Conservation (phyloP, 2,888 invertebrate species). For the Xestia ashworthii region DNA sequence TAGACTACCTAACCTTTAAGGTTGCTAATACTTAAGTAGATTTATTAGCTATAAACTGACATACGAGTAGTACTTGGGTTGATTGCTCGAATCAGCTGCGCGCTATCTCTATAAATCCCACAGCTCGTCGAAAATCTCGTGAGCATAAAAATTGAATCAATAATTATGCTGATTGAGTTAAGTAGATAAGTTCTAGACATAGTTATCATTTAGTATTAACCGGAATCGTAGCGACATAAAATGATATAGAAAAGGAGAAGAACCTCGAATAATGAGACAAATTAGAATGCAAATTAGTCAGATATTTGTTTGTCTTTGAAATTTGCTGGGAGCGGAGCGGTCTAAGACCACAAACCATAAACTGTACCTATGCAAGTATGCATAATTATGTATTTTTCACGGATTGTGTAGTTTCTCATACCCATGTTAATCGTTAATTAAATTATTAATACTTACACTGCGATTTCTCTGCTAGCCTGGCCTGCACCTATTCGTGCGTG, state of each 20-base stretch:
- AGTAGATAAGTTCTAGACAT: not conserved
- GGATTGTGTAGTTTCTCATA: slow-evolving; percentile 10
- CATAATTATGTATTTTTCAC: not conserved
- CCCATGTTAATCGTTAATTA: slow-evolving; percentile 5
- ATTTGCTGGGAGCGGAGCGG: not conserved
- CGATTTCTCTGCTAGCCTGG: slow-evolving; percentile 31
- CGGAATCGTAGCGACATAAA: not conserved
- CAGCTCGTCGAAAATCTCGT: slow-evolving; percentile 2
- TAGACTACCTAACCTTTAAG: not conserved
- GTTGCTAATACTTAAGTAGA: not conserved
- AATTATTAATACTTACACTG: slow-evolving; percentile 3
- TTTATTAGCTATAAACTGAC: not conserved
- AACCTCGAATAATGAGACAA: not conserved
- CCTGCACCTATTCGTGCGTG: slow-evolving; percentile 23
- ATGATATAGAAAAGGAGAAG: not conserved
- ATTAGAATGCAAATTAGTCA: not conserved
- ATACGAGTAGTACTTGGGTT: slow-evolving; percentile 8
- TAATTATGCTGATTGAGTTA: not conserved
- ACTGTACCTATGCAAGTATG: too few species aligned
- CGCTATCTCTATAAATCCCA: slow-evolving; percentile 11
- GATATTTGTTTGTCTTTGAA: too few species aligned
- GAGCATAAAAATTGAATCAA: slow-evolving; percentile 2
- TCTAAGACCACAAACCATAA: not conserved
- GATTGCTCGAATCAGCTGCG: not conserved
- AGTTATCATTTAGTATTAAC: not conserved